Evolutionary conservation across 2,888 invertebrate species (phyloP).

Genomic region (Drosophila anomalipes): DNA sequence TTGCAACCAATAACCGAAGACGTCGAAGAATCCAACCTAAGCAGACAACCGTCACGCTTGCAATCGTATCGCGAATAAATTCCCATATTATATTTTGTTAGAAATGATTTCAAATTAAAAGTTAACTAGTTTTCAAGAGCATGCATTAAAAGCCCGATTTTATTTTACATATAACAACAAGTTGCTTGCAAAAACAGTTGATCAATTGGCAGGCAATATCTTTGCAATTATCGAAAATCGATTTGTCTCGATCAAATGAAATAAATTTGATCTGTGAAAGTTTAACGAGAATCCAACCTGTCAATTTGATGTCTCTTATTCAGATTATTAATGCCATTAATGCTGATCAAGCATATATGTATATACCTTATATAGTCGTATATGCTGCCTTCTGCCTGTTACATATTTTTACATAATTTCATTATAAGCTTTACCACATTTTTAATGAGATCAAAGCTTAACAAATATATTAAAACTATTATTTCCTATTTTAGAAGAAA

Average conservation of each 20-base stretch:
- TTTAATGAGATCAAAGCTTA: too few relatives aligned
- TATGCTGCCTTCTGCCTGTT: neutral
- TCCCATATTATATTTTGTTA: neutral
- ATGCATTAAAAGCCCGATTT: neutral
- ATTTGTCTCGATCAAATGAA: neutral
- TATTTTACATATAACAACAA: neutral
- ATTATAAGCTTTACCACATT: too few relatives aligned
- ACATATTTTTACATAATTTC: too few relatives aligned
- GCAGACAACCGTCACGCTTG: neutral
- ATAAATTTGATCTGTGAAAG: neutral
- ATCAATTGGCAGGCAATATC: neutral
- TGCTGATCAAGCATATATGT: neutral
- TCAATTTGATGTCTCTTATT: neutral
- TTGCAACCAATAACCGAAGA: neutral
- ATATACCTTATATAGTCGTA: neutral
- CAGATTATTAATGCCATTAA: neutral
- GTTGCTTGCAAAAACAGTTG: neutral
- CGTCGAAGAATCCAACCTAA: too few relatives aligned
- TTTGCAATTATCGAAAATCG: neutral
- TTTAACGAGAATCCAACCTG: neutral
- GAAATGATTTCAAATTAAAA: constrained; percentile 43
- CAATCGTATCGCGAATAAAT: constrained; percentile 13
- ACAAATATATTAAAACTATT: too few relatives aligned
- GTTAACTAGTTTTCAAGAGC: constrained; percentile 33
- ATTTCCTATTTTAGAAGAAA: too few relatives aligned